Evolutionary conservation across 2,113 vertebrate genomes (phyloP).

Genomic region (Stegastes partitus): DNA sequence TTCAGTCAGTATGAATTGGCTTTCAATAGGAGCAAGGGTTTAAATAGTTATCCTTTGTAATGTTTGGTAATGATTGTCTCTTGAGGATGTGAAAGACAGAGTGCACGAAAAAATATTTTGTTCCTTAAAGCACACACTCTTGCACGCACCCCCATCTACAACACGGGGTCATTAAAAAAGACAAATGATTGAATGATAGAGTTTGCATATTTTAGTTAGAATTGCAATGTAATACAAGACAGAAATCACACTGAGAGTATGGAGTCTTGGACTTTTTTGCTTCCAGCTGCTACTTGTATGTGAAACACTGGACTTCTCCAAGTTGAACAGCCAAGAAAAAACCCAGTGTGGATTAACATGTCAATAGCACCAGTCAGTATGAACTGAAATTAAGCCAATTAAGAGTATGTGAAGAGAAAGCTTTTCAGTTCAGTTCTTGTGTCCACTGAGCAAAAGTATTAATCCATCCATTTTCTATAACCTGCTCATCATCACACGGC

Average conservation of each 20-base stretch:
- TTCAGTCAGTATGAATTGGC: conserved; percentile 54
- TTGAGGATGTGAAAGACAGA: conserved; percentile 60
- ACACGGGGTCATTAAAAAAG: background rate
- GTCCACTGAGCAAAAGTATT: background rate
- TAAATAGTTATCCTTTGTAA: conserved; percentile 80
- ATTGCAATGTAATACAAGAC: background rate
- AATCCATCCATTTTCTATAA: background rate
- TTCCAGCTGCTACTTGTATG: conserved; percentile 3
- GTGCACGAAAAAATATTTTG: conserved; percentile 34
- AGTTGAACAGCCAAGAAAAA: background rate
- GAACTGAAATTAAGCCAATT: conserved; percentile 15
- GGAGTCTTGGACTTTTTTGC: background rate
- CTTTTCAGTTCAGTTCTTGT: background rate
- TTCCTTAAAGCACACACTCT: conserved; percentile 17
- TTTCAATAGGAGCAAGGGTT: conserved; percentile 78
- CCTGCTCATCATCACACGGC: background rate
- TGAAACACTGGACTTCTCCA: background rate
- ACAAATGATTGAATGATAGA: background rate
- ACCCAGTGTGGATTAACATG: conserved; percentile 6
- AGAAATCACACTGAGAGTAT: background rate
- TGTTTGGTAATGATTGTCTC: conserved; percentile 79
- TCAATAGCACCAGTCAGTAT: conserved; percentile 18
- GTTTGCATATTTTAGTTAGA: conserved; percentile 2
- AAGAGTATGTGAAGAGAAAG: conserved; percentile 6
- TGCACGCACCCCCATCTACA: background rate